A percentile compares a stretch with the other conserved stretches of the same genome.
phyloP scores from a whole-genome alignment of 2,888 invertebrate species.

The Strigamia crassipes region DNA sequence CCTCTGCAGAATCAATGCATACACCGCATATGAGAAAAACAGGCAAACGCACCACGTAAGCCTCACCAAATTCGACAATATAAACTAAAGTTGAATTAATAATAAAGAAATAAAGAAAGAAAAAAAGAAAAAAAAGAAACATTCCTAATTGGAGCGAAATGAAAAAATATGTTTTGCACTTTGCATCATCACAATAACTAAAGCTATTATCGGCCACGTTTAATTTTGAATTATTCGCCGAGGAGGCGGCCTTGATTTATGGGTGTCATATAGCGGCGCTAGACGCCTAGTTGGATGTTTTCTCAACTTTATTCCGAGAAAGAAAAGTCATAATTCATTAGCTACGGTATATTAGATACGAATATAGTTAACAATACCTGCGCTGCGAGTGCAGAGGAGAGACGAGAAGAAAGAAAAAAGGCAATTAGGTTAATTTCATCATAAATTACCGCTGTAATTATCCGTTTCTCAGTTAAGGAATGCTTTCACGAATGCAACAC shows the following conservation, averaged over 20 bases:
- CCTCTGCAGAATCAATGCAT: slow-evolving; percentile 21
- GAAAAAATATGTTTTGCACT: not conserved
- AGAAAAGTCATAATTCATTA: slow-evolving; percentile 21
- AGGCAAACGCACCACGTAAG: not conserved
- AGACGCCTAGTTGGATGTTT: not conserved
- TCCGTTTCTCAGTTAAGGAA: slow-evolving; percentile 6
- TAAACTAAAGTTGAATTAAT: not conserved
- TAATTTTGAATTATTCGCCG: not conserved
- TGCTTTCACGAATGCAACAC: slow-evolving; percentile 8
- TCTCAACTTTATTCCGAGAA: not conserved
- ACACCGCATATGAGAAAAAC: not conserved
- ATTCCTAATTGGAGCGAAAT: no score
- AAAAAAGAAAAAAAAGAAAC: no score
- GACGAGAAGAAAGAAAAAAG: not conserved
- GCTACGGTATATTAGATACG: not conserved
- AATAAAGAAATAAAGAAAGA: no score
- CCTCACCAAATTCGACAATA: not conserved
- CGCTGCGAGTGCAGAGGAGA: not conserved
- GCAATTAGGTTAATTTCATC: slow-evolving; percentile 21
- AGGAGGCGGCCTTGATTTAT: not conserved
- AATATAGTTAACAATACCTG: not conserved
- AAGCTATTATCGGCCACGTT: slow-evolving; percentile 1
- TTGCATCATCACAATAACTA: no score
- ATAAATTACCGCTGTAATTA: slow-evolving; percentile 16
- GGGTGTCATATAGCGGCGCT: not conserved